Conservation (phyloP, 2,888 invertebrate genomes). For the Toxonevra muliebris region DNA sequence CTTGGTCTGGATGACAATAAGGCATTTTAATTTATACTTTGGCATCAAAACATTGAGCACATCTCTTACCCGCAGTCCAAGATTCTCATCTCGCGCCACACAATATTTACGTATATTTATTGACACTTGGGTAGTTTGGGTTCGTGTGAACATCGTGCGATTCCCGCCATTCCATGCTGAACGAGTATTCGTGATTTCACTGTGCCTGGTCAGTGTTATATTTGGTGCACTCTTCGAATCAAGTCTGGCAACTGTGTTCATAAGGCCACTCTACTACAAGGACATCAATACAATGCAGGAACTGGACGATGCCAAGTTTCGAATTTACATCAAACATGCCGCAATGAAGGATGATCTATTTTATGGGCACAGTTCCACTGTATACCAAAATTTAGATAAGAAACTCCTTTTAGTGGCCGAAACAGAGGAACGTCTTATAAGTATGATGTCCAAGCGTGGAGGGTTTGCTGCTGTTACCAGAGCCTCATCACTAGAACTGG, state of each 20-base stretch:
- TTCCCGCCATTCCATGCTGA: slow-evolving; percentile 62
- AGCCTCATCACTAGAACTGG: slow-evolving; percentile 52
- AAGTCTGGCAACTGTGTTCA: slow-evolving; percentile 63
- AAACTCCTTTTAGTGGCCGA: slow-evolving; percentile 54
- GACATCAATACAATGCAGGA: slow-evolving; percentile 62
- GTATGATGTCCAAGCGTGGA: slow-evolving; percentile 48
- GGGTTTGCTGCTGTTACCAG: slow-evolving; percentile 58
- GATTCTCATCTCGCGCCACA: neutral
- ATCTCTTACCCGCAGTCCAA: too few relatives aligned
- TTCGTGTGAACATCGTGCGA: slow-evolving; percentile 54
- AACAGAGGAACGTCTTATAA: slow-evolving; percentile 52
- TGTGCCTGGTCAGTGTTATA: slow-evolving; percentile 63
- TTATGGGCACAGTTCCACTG: slow-evolving; percentile 53
- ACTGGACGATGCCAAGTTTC: slow-evolving; percentile 54
- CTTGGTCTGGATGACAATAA: slow-evolving; percentile 54
- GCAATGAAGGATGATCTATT: slow-evolving; percentile 64
- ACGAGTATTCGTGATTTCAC: slow-evolving; percentile 59
- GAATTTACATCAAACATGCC: slow-evolving; percentile 61
- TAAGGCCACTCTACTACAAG: slow-evolving; percentile 61
- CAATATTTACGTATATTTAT: slow-evolving; percentile 50
- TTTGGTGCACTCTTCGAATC: slow-evolving; percentile 65
- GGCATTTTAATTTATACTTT: slow-evolving; percentile 47
- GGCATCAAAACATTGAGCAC: neutral
- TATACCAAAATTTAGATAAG: slow-evolving; percentile 54
- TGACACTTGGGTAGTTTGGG: slow-evolving; percentile 62